Base-by-base conservation (phyloP, 2,888 invertebrate genomes). In the Drosophila villosipedis region DNA sequence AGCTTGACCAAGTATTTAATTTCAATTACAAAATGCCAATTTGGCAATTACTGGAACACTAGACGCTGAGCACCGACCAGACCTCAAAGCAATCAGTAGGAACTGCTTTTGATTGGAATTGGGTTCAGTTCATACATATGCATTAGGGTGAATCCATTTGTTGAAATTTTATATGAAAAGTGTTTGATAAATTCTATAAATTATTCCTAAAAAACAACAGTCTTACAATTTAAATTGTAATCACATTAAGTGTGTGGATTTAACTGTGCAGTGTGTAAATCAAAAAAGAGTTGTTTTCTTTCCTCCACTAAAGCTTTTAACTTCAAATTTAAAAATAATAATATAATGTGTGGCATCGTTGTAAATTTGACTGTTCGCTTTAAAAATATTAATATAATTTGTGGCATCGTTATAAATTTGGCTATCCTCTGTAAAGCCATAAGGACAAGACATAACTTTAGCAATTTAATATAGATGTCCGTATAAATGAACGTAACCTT, bases 21-120 rank as follows among this genome's bases (percentile, higher is more conserved):
- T 88, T 85, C 85, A 85, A 85, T 85, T 79, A 79, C 73, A 65
- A 77, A 82, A 83, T 82, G 66, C 68, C 82, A 70, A 77, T 79
- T 80, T 78, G 63, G 70, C 63, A 80, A 77, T 76, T 73, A 68
- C 50, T 57, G 52, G 35, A 41, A 67, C 64, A 73, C 63, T 71
- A 49, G 58, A 59, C 62, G 63, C 41, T 67, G 54, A 54, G 53
- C 61, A 67, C 62, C 53, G 65, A 69, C 62, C 49, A 50, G 49
- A 68, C 52, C 81, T 76, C 77, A 57, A 77, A 67, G 52, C 69
- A 79, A 77, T 79, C 80, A 73, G 47, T 49, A 50, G 49, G 12
- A 63, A 49, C 53, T 39, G 47, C 22, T 25, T 53, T 28, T 22
- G 25, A 65, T 55, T 60, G 39, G 47, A 19, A 31, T 55, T 59